Percentiles rank a stretch among this genome's conserved stretches.
phyloP scores from a whole-genome alignment of 1,140 invertebrate genomes.

The Triops cancriformis region DNA sequence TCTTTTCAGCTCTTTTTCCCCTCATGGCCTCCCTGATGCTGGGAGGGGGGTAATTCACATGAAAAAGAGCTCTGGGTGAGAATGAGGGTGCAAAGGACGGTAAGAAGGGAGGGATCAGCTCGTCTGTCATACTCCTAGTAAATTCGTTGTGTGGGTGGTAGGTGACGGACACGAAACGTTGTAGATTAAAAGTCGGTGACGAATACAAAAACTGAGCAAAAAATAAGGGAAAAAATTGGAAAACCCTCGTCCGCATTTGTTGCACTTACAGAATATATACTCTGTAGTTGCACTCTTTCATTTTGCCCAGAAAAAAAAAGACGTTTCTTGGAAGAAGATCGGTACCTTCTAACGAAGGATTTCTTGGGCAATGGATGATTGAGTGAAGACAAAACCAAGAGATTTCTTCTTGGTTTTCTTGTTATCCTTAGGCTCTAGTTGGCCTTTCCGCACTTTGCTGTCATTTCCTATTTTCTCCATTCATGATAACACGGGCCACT shows the following conservation, averaged over 20 bases:
- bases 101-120: background rate
- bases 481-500: background rate
- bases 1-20: background rate
- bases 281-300: too few relatives aligned
- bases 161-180: too few relatives aligned
- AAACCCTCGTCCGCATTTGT: too few relatives aligned
- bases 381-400: background rate
- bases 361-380: background rate
- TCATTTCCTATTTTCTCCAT: constrained; percentile 10
- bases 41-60: too few relatives aligned
- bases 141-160: background rate
- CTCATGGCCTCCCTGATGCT: background rate
- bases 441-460: constrained; percentile 1
- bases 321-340: background rate
- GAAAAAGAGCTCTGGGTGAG: background rate
- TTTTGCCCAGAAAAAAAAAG: too few relatives aligned
- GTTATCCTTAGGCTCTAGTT: background rate
- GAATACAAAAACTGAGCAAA: background rate
- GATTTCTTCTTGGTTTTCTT: background rate
- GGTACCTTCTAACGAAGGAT: background rate
- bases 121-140: background rate
- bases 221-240: background rate
- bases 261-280: too few relatives aligned
- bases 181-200: background rate
- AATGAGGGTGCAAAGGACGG: background rate